phyloP scores from a whole-genome alignment of 1,140 invertebrate species.

The Bombus picipes region DNA sequence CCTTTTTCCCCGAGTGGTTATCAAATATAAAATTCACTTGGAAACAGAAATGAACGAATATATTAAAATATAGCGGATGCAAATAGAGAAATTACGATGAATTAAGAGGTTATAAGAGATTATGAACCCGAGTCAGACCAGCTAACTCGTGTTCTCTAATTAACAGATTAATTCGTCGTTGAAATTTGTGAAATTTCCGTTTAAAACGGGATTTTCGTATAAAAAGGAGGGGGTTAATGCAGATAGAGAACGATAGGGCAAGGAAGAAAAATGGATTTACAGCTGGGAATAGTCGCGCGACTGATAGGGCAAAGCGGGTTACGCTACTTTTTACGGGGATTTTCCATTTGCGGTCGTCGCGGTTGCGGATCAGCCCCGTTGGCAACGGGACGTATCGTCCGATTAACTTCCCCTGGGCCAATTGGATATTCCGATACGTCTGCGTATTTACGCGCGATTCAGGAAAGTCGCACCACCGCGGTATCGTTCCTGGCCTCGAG shows the following conservation, averaged over 20 bases:
- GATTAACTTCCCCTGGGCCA: slow-evolving; percentile 31
- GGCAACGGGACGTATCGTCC: slow-evolving; percentile 15
- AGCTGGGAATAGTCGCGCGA: slow-evolving; percentile 10
- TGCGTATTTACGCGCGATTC: slow-evolving; percentile 32
- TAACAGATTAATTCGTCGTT: neutral
- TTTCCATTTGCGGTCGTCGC: slow-evolving; percentile 60
- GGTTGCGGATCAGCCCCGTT: slow-evolving; percentile 41
- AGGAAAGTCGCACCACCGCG: neutral
- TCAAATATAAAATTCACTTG: no score
- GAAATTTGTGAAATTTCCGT: neutral
- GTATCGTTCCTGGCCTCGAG: neutral
- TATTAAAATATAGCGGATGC: no score
- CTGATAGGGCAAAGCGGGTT: slow-evolving; percentile 21
- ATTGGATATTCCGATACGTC: slow-evolving; percentile 42
- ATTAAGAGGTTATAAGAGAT: no score
- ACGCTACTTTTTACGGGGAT: slow-evolving; percentile 51
- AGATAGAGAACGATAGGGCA: neutral
- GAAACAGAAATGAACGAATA: no score
- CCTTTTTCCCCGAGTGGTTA: no score
- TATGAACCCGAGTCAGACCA: no score
- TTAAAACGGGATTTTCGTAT: neutral
- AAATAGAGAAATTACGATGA: no score
- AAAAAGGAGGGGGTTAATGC: neutral
- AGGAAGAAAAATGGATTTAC: slow-evolving; percentile 28
- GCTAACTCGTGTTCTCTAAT: no score